Conservation (phyloP, 64 coral and sea anemone species). For the Pocillopora damicornis region DNA sequence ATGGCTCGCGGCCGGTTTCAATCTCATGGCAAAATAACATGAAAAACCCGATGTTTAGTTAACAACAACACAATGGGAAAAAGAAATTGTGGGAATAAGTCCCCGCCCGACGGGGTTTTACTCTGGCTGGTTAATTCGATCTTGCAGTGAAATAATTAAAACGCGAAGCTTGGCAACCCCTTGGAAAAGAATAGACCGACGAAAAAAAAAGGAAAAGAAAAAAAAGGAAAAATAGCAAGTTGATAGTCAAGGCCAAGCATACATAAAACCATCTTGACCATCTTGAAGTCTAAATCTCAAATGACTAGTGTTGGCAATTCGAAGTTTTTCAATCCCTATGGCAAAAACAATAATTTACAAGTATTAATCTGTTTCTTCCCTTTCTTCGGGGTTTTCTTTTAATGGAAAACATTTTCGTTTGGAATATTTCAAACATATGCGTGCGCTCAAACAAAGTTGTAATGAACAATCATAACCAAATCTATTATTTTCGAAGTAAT, state of each 20-base stretch:
- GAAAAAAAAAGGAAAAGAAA: background rate
- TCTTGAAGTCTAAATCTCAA: background rate
- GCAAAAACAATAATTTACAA: background rate
- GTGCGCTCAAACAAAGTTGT: background rate
- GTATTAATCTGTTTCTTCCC: background rate
- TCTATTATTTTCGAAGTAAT: background rate
- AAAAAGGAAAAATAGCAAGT: background rate
- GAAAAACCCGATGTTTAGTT: background rate
- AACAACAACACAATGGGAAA: background rate
- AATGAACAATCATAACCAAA: background rate
- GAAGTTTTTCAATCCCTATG: background rate
- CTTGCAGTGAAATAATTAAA: constrained; percentile 4
- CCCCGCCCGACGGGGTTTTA: background rate
- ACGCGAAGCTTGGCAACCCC: background rate
- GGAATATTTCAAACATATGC: background rate
- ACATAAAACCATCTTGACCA: constrained; percentile 15
- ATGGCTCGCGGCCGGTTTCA: background rate
- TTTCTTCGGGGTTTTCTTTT: background rate
- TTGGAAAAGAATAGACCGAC: background rate
- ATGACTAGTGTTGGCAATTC: background rate
- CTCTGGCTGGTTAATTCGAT: background rate
- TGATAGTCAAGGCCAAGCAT: background rate
- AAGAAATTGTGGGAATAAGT: background rate
- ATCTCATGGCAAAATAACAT: background rate
- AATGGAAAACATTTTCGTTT: background rate